Base-by-base conservation (phyloP, 2,113 vertebrate species). In the Cochlearius cochlearius region DNA sequence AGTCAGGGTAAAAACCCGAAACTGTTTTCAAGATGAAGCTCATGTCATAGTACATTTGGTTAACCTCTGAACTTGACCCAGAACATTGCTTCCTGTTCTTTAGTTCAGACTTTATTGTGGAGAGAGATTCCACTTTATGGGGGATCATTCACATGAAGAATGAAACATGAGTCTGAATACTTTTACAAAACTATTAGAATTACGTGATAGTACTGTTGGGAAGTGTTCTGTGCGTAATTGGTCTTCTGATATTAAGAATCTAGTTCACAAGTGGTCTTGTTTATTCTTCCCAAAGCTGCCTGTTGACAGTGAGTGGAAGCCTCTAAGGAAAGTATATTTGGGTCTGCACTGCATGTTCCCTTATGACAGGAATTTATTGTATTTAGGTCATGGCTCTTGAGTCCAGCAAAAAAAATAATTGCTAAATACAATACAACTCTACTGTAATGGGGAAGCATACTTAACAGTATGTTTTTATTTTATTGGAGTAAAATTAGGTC, bases 291-390 rank as follows among this genome's bases (percentile, higher is more conserved):
- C 23, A 69, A 80, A 76, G 63, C 17, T 94, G 19, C 26, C 55
- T 72, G 11, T 86, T 85, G 53, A 68, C 39, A 85, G 36, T 0
- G 0, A 85, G 36, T 0, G 0, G n/a, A 85, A 75, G 13, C 43
- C 58, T 75, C 59, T 69, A 64, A 87, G 47, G 39, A 43, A 84
- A 52, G 16, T 38, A 8, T 41, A 15, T 69, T 77, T 87, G 62
- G 5, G 16, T 78, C 41, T 85, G 36, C 36, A 30, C 18, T 87
- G 9, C 12, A n/a, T 84, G 25, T 68, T 82, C 34, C 17, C 26
- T 64, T 79, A 29, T 0, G 12, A 34, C 5, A 79, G 20, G 39
- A 71, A n/a, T 94, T 94, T 55, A 53, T 27, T 91, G 18, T 56
- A 68, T 83, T 91, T 76, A 67, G 56, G 41, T 80, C 59, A 41